phyloP scores from a whole-genome alignment of 2,888 invertebrate species.

The Dusona sp. region DNA sequence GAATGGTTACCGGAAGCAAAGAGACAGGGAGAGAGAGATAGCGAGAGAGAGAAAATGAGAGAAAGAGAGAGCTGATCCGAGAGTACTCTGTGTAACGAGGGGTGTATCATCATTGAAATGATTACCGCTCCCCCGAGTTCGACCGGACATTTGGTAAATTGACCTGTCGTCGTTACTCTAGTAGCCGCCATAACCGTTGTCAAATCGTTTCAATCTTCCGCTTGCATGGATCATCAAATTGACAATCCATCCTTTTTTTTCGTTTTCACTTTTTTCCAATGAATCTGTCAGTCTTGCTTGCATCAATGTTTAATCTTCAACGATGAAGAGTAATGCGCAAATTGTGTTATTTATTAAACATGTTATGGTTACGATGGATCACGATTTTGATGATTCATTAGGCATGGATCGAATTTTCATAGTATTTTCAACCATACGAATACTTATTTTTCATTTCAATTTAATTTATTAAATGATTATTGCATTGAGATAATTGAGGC shows the following conservation, averaged over 20 bases:
- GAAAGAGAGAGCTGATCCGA: constrained; percentile 42
- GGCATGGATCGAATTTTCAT: background rate
- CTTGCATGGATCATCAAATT: constrained; percentile 12
- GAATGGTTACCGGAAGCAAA: constrained; percentile 33
- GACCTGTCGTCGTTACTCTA: constrained; percentile 77
- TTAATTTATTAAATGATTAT: background rate
- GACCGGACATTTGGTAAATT: constrained; percentile 84
- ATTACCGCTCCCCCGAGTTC: constrained; percentile 81
- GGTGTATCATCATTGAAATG: constrained; percentile 81
- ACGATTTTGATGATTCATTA: background rate
- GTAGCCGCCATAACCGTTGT: constrained; percentile 40
- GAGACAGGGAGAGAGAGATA: constrained; percentile 43
- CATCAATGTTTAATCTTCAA: background rate
- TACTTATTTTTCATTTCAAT: background rate
- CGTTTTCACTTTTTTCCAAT: constrained; percentile 5
- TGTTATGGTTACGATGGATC: background rate
- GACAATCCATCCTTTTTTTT: constrained; percentile 37
- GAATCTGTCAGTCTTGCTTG: constrained; percentile 6
- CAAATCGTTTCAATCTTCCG: constrained; percentile 67
- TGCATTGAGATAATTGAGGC: background rate
- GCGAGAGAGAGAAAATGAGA: constrained; percentile 46
- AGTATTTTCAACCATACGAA: background rate
- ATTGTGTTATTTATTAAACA: background rate
- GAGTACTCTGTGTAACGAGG: constrained; percentile 73
- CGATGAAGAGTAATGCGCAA: background rate